Percentiles rank a stretch among this genome's conserved stretches.
Evolutionary conservation across 2,888 invertebrate species (phyloP).

Genomic region (Eupithecia insigniata): DNA sequence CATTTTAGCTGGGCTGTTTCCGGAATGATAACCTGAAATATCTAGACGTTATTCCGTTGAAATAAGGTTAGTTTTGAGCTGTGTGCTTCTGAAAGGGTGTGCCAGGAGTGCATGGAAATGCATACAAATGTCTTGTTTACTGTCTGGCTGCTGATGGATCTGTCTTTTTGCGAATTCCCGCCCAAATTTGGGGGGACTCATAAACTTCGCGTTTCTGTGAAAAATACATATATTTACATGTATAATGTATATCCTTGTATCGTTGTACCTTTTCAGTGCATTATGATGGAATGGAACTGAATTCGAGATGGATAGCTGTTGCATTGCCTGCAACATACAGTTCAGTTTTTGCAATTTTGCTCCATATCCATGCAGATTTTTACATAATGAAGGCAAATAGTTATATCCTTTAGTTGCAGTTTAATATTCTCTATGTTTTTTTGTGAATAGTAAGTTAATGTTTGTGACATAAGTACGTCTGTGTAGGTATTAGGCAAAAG

Average conservation of each 20-base stretch:
- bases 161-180: constrained; percentile 41
- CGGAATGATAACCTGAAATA: background rate
- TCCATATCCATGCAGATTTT: background rate
- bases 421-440: background rate
- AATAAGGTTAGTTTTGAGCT: background rate
- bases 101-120: constrained; percentile 55
- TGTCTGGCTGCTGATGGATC: constrained; percentile 58
- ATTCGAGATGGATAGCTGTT: constrained; percentile 9
- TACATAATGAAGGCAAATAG: background rate
- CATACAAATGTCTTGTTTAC: constrained; percentile 64
- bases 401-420: background rate
- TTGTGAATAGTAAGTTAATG: background rate
- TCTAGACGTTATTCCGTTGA: too few species aligned
- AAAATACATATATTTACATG: too few species aligned
- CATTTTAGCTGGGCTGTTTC: constrained; percentile 43
- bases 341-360: background rate
- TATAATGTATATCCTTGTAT: too few species aligned
- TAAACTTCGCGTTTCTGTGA: constrained; percentile 34
- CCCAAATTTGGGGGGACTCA: constrained; percentile 34
- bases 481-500: background rate
- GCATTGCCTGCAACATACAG: background rate
- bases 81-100: constrained; percentile 20
- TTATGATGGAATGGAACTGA: background rate
- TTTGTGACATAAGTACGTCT: background rate
- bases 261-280: background rate